Evolutionary conservation across 2,797 vertebrate genomes (phyloP).

Genomic region (Phoxinus dragarum): DNA sequence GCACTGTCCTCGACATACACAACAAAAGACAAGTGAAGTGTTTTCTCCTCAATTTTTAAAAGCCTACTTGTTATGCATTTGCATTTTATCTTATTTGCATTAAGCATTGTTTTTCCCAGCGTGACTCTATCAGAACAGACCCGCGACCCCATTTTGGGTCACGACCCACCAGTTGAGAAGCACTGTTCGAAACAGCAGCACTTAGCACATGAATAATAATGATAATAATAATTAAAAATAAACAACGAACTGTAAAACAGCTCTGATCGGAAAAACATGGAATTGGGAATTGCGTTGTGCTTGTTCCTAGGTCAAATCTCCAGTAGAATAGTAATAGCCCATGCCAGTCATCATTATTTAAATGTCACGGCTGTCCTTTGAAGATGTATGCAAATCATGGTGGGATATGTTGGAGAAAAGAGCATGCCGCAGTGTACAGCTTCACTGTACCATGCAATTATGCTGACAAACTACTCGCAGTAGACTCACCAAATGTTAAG

Average conservation of each 20-base stretch:
- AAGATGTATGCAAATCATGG: conserved; percentile 44
- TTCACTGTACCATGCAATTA: conserved; percentile 51
- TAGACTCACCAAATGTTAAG: conserved; percentile 51
- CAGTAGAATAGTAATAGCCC: conserved; percentile 23
- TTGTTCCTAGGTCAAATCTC: conserved; percentile 35
- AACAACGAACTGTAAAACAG: conserved; percentile 6
- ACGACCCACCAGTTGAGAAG: conserved; percentile 9
- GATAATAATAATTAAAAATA: background rate
- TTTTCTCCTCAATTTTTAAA: background rate
- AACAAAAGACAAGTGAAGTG: background rate
- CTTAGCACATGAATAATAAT: conserved; percentile 14
- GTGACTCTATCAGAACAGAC: background rate
- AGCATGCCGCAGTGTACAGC: conserved; percentile 25
- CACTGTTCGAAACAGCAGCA: background rate
- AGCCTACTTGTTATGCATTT: background rate
- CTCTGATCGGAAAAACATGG: background rate
- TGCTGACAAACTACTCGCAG: conserved; percentile 53
- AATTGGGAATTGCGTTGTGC: background rate
- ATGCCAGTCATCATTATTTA: conserved; percentile 49
- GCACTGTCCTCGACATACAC: background rate
- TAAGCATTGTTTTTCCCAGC: background rate
- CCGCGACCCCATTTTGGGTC: background rate
- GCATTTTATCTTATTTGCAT: background rate
- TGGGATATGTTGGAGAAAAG: background rate
- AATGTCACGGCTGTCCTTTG: conserved; percentile 49